Percentiles rank a stretch among this genome's conserved stretches.
These are phyloP conservation scores for Onychorhynchus coronatus DNA, from an alignment of 2,113 vertebrate species.

Conservation along the genomic window DNA sequence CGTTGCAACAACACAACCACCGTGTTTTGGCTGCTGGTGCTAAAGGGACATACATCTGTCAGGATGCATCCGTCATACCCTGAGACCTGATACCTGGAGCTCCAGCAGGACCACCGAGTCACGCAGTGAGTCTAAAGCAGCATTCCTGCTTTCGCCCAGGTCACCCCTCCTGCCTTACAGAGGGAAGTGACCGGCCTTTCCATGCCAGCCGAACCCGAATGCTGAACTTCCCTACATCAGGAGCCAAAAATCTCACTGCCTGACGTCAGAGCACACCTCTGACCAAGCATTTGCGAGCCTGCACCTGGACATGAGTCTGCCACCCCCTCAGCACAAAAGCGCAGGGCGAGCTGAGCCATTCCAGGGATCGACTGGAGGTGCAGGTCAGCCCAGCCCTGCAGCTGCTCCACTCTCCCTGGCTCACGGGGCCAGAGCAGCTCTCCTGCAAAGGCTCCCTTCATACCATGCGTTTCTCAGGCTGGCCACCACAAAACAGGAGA, in stretches of 20 bases:
- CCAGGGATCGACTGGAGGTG: not conserved
- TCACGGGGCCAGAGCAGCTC: not conserved
- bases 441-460: not conserved
- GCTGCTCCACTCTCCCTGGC: not conserved
- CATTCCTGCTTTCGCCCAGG: not conserved
- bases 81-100: not conserved
- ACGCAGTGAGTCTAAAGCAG: not conserved
- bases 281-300: not conserved
- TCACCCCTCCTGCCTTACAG: not conserved
- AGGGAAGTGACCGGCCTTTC: not conserved
- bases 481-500: not conserved
- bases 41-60: not conserved
- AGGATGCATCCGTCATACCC: not conserved
- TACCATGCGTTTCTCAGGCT: not conserved
- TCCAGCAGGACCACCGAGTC: not conserved
- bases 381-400: not conserved
- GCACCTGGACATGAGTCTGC: rapidly evolving
- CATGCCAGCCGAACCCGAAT: rapidly evolving
- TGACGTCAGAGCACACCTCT: not conserved
- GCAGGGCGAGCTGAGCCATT: not conserved
- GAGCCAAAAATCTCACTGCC: not conserved
- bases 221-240: not conserved
- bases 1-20: rapidly evolving
- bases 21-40: not conserved
- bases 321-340: not conserved